Percentiles rank a stretch among this genome's conserved stretches.
Conservation (phyloP, 2,113 vertebrate genomes). For the Ciconia boyciana region DNA sequence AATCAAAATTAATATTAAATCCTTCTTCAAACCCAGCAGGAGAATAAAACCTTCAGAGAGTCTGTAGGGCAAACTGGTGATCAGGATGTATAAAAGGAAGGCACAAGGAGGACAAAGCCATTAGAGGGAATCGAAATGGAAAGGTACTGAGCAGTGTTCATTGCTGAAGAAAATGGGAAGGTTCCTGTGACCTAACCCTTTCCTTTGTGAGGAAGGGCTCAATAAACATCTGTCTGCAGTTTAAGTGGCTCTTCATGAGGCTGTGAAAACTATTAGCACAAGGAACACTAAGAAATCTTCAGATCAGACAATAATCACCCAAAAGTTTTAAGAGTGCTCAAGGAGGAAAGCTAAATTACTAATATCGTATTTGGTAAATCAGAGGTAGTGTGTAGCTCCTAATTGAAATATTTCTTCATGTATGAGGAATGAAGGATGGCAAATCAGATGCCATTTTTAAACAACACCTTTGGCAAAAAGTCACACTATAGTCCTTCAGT, state of each 20-base stretch:
- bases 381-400: not conserved
- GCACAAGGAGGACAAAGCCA: not conserved
- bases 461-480: not conserved
- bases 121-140: not conserved
- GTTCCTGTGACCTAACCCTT: not conserved
- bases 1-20: not conserved
- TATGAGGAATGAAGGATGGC: not conserved
- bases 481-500: not conserved
- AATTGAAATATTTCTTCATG: not conserved
- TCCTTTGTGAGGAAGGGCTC: not conserved
- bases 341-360: not conserved
- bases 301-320: not conserved
- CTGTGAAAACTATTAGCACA: not conserved
- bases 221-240: not conserved
- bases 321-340: not conserved
- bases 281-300: not conserved
- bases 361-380: not conserved
- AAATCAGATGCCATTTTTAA: not conserved
- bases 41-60: not conserved
- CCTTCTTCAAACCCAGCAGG: not conserved
- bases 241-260: not conserved
- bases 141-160: not conserved
- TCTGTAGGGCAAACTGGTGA: not conserved
- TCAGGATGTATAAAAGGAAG: not conserved
- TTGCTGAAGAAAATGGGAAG: not conserved